Evolutionary conservation across 2,888 invertebrate genomes (phyloP), one percentile per base, ranked within the genome.

Genomic region (Hydrotaea diabolus): DNA sequence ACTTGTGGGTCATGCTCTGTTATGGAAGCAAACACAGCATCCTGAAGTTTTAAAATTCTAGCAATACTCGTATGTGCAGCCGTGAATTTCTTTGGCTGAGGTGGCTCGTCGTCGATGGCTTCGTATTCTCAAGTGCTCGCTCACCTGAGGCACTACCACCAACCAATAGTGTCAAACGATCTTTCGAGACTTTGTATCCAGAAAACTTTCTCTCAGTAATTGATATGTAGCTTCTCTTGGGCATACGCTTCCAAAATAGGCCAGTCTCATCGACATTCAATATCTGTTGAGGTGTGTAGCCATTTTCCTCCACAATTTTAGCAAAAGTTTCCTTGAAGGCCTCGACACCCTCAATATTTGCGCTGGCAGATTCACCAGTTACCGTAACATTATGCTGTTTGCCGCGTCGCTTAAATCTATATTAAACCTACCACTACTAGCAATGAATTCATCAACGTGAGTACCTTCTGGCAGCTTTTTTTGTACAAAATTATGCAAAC

Each of bases 211-310:
- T 39, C 39, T 39, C 13, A 13, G 11, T 39, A 39, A 13, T 62
- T 13, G 79, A 66, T 13, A 73, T 49, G 55, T 73, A 72, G 46
- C 72, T 79, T 79, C 79, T 73, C 36, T n/a, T 36, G 36, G 79
- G 79, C 21, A 79, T 59, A 13, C 71, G 53, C 53, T 79, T 74
- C 55, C 73, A 73, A 73, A 79, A 73, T 39, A 69, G 77, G 26
- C 77, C 69, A 31, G 55, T 77, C 66, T 77, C 77, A 39, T 77
- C 77, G n/a, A 23, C 74, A 62, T 75, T 75, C 26, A 39, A 55
- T 13, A 31, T 31, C 19, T 64, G 64, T 15, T 64, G 4, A 5
- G 64, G n/a, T n/a, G 36, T 17, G 23, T 64, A 64, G 8, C 64
- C 64, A 55, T 19, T 31, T n/a, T 64, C 36, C 31, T 64, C 64